Evolutionary conservation across 2,797 vertebrate genomes (phyloP).

Genomic region (Hapalemur alaotrensis): DNA sequence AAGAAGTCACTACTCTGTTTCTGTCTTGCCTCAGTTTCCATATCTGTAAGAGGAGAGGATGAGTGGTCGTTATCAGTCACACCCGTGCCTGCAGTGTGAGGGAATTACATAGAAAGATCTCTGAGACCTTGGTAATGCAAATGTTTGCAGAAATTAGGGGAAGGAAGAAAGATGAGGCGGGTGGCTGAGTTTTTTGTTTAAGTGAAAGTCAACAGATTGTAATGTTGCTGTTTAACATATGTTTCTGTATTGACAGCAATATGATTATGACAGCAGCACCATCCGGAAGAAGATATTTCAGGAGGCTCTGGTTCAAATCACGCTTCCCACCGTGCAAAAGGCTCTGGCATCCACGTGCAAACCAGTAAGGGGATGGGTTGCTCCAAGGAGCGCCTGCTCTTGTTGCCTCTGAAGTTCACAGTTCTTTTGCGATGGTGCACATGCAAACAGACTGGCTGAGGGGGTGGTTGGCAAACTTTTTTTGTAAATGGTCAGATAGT

Average conservation of each 20-base stretch:
- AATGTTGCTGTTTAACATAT: not conserved
- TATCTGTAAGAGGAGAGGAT: not conserved
- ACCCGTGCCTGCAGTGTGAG: not conserved
- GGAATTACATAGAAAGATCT: not conserved
- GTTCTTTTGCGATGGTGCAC: not conserved
- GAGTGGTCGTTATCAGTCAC: not conserved
- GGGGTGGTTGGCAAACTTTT: not conserved
- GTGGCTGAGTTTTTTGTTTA: not conserved
- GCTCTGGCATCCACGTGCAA: conserved; percentile 88
- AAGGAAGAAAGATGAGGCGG: not conserved
- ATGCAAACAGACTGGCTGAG: not conserved
- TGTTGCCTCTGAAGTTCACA: not conserved
- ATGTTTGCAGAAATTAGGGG: not conserved
- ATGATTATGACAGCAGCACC: conserved; percentile 95
- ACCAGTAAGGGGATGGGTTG: conserved; percentile 84
- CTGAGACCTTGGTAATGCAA: not conserved
- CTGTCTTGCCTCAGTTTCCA: not conserved
- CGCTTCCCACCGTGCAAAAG: conserved; percentile 93
- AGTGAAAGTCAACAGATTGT: not conserved
- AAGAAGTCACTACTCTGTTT: not conserved
- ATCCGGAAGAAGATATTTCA: conserved; percentile 93
- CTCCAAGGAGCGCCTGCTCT: not conserved
- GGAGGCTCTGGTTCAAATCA: conserved; percentile 91
- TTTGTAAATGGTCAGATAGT: not conserved
- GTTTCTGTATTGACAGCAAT: conserved; percentile 89